Evolutionary conservation across 2,888 invertebrate genomes (phyloP).

Genomic region (Anticlea derivata): DNA sequence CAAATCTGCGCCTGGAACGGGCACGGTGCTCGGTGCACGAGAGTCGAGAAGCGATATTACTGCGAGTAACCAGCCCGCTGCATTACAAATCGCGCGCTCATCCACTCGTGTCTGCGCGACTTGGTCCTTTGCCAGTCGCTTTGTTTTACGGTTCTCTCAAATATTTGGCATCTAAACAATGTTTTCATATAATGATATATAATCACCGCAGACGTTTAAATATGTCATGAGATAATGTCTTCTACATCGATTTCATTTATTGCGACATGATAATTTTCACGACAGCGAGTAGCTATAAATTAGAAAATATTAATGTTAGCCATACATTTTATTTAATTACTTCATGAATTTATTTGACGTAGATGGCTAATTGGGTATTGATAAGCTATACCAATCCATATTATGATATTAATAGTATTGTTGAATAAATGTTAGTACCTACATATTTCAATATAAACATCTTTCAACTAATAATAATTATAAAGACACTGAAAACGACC

Average conservation of each 20-base stretch:
- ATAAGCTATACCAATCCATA: too few species aligned
- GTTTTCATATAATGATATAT: conserved; percentile 78
- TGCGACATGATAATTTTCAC: conserved; percentile 22
- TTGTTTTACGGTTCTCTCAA: conserved; percentile 76
- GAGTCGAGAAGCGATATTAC: conserved; percentile 32
- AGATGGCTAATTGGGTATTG: too few species aligned
- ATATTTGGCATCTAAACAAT: conserved; percentile 79
- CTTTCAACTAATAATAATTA: too few species aligned
- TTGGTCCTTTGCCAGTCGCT: conserved; percentile 79
- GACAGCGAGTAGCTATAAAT: background rate
- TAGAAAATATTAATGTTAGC: conserved; percentile 1
- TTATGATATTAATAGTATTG: too few species aligned
- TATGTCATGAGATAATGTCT: conserved; percentile 53
- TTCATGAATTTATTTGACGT: too few species aligned
- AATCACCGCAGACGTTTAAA: conserved; percentile 68
- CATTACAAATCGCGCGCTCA: conserved; percentile 66
- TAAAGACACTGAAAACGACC: background rate
- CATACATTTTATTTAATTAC: background rate
- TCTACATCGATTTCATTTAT: conserved; percentile 25
- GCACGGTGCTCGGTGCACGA: conserved; percentile 10
- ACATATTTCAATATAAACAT: too few species aligned
- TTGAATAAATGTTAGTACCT: too few species aligned
- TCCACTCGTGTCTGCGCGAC: conserved; percentile 72
- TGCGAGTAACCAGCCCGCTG: conserved; percentile 42
- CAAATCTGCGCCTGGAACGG: conserved; percentile 68